Percentiles rank a stretch among this genome's conserved stretches.
Evolutionary conservation across 2,797 vertebrate genomes (phyloP).

Genomic region (Buceros bicornis): DNA sequence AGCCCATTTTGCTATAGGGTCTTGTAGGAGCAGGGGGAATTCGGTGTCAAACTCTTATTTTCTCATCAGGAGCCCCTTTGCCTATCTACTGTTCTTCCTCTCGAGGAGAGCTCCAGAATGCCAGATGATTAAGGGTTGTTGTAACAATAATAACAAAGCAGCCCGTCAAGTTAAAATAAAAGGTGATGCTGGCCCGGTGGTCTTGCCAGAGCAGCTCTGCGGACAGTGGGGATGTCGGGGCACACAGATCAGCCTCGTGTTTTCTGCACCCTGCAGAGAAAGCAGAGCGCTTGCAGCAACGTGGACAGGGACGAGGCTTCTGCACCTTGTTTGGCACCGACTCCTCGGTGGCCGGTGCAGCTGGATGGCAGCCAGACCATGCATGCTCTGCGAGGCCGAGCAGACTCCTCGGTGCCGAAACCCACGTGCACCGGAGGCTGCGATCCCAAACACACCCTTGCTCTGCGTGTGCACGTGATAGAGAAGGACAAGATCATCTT

Average conservation of each 20-base stretch:
- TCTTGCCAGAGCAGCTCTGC: not conserved
- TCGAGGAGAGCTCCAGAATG: not conserved
- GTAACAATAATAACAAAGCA: not conserved
- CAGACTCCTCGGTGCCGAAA: not conserved
- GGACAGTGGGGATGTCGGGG: not conserved
- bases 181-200: not conserved
- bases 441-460: not conserved
- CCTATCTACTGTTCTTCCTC: not conserved
- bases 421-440: not conserved
- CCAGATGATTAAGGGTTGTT: not conserved
- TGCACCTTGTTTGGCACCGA: not conserved
- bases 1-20: not conserved
- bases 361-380: not conserved
- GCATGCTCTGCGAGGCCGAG: not conserved
- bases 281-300: not conserved
- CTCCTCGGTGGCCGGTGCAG: not conserved
- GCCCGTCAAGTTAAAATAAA: not conserved
- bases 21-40: not conserved
- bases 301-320: not conserved
- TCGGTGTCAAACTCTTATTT: not conserved
- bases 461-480: accelerated
- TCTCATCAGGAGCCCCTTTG: not conserved
- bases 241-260: not conserved
- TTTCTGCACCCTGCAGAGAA: not conserved
- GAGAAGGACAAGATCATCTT: not conserved